Evolutionary conservation across 2,797 vertebrate genomes (phyloP), one percentile per base, ranked within the genome.

Genomic region (Gephyroberyx darwinii): DNA sequence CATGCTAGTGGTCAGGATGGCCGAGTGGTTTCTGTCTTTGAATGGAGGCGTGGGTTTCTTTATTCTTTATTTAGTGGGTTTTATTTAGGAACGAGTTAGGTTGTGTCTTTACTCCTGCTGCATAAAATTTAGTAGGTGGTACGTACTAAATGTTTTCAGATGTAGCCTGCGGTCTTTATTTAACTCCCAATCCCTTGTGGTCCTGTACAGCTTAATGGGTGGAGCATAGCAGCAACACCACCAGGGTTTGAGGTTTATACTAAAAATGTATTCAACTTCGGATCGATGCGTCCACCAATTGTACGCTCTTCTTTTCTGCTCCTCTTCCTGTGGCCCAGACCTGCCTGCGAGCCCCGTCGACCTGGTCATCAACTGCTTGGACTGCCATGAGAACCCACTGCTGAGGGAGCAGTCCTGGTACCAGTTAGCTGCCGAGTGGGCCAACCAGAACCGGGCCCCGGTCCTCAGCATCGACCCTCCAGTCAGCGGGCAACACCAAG

Each of bases 351-450:
- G 93, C 62, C 96, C 96, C 0, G 95, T 98, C 9, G 96, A 98
- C 88, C 92, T 98, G 31, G 94, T 97, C 65, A 97, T 98, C 88
- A 97, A 96, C 93, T 98, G 96, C 86, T 90, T 98, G 86, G 95
- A 96, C 92, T 96, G 95, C 76, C 95, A 97, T 0, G 95, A 98
- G 75, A 97, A 96, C 13, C 93, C 92, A 65, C 95, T 96, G 60
- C 86, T 97, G 86, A 87, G 93, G 50, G 95, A 97, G 68, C 96
- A 97, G 83, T 93, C 95, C 1, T 98, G 96, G 96, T 97, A 96
- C 91, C 95, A 93, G 71, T 93, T 95, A 0, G 96, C 95, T 0
- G 95, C 95, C n/a, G 93, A 95, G 86, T 96, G 95, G 96, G 96
- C 96, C 85, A 97, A 97, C 85, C 93, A 95, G 79, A 98, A 96